These are phyloP conservation scores for Gnathonemus longibarbis DNA, from an alignment of 2,113 vertebrate species.

Conservation along the genomic window DNA sequence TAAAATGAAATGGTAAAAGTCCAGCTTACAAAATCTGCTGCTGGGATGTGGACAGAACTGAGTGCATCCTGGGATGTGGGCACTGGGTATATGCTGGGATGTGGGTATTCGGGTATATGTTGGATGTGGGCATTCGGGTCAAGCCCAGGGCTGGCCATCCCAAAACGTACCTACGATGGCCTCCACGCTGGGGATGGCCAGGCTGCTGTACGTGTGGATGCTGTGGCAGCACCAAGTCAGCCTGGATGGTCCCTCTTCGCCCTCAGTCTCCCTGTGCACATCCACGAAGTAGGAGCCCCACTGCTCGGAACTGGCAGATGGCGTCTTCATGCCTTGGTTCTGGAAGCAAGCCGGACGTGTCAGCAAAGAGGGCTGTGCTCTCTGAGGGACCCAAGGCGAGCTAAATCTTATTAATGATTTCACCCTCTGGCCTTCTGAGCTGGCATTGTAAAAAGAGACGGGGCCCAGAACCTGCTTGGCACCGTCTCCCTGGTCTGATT, in stretches of 20 bases:
- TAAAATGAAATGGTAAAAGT: no score
- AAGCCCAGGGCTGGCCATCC: background rate
- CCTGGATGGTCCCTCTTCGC: conserved; percentile 60
- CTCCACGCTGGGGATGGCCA: conserved; percentile 86
- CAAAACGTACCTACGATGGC: conserved; percentile 77
- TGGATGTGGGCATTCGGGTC: background rate
- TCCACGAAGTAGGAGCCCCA: conserved; percentile 94
- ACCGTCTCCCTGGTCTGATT: background rate
- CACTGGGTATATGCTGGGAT: background rate
- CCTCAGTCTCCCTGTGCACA: conserved; percentile 50
- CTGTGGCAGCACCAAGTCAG: conserved; percentile 81
- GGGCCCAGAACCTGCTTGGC: background rate
- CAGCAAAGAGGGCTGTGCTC: background rate
- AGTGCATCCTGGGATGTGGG: background rate
- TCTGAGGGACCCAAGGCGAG: background rate
- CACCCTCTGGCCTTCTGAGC: no score
- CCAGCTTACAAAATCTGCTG: background rate
- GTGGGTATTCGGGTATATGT: background rate
- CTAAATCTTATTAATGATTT: background rate
- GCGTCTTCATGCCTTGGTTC: conserved; percentile 66
- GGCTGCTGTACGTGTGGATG: conserved; percentile 83
- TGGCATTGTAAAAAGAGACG: background rate
- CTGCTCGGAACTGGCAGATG: conserved; percentile 69
- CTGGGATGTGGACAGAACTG: background rate
- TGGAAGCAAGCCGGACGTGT: conserved; percentile 43